phyloP scores from a whole-genome alignment of 2,113 vertebrate genomes.

The Tympanuchus pallidicinctus region DNA sequence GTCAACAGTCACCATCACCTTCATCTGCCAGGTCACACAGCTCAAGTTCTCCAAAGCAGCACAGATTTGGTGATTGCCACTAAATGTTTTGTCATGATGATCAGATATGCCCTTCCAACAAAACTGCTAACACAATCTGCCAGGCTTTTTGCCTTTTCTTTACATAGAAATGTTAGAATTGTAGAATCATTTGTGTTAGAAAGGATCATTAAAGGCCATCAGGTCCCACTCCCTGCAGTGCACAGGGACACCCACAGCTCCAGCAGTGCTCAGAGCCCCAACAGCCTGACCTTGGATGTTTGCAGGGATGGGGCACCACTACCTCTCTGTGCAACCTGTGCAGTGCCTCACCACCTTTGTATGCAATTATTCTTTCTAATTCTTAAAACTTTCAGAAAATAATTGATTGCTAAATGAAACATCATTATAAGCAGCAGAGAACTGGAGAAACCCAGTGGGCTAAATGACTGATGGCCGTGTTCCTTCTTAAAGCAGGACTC shows the following conservation, averaged over 20 bases:
- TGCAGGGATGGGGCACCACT: no score
- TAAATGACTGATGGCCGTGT: constrained; percentile 10
- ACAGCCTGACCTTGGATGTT: no score
- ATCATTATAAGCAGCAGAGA: constrained; percentile 17
- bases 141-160: background rate
- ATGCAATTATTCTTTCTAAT: background rate
- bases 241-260: no score
- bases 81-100: background rate
- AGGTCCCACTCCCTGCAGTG: no score
- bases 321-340: no score
- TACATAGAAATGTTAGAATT: background rate
- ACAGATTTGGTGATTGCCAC: background rate
- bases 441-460: constrained; percentile 35
- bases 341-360: no score
- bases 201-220: no score
- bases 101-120: rapidly evolving
- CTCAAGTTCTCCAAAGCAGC: background rate
- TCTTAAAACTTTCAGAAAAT: background rate
- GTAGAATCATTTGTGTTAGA: no score
- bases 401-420: constrained; percentile 29
- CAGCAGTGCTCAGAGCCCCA: no score
- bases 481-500: background rate
- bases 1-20: background rate
- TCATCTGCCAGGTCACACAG: rapidly evolving
- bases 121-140: background rate